These are phyloP conservation scores for Noctuana brunneofusca DNA, from an alignment of 2,888 invertebrate species.

Conservation along the genomic window DNA sequence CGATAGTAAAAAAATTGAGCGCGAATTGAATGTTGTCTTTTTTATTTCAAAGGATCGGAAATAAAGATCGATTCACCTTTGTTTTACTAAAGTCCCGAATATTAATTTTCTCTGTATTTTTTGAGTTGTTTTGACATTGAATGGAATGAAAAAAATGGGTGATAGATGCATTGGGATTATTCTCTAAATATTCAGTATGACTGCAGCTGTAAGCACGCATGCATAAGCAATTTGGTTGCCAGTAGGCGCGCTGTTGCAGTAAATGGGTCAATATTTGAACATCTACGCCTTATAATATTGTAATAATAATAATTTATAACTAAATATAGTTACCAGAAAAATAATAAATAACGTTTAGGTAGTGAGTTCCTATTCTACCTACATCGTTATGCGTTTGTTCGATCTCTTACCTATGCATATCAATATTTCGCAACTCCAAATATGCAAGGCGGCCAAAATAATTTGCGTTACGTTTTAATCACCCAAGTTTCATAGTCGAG, in stretches of 20 bases:
- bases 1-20: constrained; percentile 41
- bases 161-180: constrained; percentile 49
- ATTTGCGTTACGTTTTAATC: constrained; percentile 27
- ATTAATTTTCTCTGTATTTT: constrained; percentile 18
- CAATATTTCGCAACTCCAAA: constrained; percentile 6
- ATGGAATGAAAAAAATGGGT: constrained; percentile 44
- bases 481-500: constrained; percentile 21
- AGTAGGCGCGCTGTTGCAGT: constrained; percentile 59
- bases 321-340: not conserved
- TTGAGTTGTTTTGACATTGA: constrained; percentile 16
- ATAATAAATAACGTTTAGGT: not conserved
- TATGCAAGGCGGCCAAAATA: constrained; percentile 19
- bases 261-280: constrained; percentile 74
- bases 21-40: constrained; percentile 31
- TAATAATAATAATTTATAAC: not conserved
- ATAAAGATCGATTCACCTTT: constrained; percentile 18
- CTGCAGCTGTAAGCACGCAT: constrained; percentile 67
- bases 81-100: not conserved
- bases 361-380: not conserved
- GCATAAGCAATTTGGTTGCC: constrained; percentile 72
- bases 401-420: not conserved
- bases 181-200: constrained; percentile 61
- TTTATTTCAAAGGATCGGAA: constrained; percentile 34
- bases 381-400: not conserved
- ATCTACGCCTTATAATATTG: not conserved